Conservation (phyloP, 2,797 vertebrate species). For the Gephyroberyx darwinii region DNA sequence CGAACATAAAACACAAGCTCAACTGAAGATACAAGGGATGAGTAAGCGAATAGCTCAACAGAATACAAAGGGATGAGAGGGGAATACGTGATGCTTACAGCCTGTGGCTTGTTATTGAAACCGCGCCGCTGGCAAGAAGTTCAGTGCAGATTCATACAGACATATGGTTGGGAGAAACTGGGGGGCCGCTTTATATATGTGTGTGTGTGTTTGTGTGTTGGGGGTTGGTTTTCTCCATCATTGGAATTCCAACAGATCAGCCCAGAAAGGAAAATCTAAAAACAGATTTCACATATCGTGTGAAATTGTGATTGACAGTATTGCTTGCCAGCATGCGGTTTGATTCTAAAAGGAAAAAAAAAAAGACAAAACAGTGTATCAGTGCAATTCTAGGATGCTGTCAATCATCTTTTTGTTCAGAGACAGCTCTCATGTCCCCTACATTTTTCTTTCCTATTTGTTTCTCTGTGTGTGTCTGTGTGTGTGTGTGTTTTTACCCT, state of each 20-base stretch:
- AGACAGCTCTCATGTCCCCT: background rate
- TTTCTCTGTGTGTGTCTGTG: background rate
- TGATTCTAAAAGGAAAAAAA: background rate
- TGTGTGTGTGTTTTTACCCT: background rate
- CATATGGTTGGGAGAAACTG: constrained; percentile 50
- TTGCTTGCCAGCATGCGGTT: background rate
- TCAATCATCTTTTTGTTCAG: background rate
- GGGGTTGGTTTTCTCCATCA: constrained; percentile 5
- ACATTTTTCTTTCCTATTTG: background rate
- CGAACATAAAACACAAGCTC: constrained; percentile 55
- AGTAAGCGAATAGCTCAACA: constrained; percentile 54
- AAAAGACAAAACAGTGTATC: background rate
- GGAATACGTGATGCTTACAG: constrained; percentile 35
- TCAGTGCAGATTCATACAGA: constrained; percentile 43
- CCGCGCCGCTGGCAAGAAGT: constrained; percentile 43
- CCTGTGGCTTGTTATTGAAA: constrained; percentile 36
- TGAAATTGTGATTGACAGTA: constrained; percentile 4
- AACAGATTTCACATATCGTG: background rate
- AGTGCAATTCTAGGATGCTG: background rate
- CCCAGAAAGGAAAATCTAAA: constrained; percentile 15
- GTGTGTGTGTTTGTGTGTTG: background rate
- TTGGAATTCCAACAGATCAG: background rate
- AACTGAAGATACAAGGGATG: constrained; percentile 45
- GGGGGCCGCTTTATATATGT: constrained; percentile 27
- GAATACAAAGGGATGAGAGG: constrained; percentile 45